Evolutionary conservation across 2,113 vertebrate genomes (phyloP).

Genomic region (Calypte anna): DNA sequence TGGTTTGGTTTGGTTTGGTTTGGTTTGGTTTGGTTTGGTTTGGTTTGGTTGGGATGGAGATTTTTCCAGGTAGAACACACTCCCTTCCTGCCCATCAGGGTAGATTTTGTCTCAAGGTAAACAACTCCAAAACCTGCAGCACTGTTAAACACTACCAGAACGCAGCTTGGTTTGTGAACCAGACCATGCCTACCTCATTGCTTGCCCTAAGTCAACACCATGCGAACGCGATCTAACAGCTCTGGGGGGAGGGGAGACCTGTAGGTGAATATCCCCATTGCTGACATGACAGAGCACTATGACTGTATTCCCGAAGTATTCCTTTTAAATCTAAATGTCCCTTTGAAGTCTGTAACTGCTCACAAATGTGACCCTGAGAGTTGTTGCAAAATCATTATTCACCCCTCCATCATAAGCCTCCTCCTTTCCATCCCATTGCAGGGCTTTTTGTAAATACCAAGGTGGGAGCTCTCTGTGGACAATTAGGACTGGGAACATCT

Average conservation of each 20-base stretch:
- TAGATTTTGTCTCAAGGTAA: constrained; percentile 22
- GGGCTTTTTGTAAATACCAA: background rate
- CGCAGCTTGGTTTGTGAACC: background rate
- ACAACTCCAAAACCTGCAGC: background rate
- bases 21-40: background rate
- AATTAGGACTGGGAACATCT: background rate
- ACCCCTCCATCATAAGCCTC: background rate
- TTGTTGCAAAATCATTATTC: background rate
- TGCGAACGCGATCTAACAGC: background rate
- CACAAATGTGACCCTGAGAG: background rate
- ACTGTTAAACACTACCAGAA: background rate
- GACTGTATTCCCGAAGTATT: background rate
- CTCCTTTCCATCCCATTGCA: background rate
- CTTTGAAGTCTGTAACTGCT: background rate
- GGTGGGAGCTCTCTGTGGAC: background rate
- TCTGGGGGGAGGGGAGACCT: background rate
- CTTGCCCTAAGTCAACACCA: background rate
- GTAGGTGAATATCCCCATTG: background rate
- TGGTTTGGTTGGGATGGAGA: background rate
- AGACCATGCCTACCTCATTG: background rate
- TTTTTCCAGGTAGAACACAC: background rate
- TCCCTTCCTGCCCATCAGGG: constrained; percentile 25
- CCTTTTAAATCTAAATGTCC: background rate
- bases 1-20: background rate
- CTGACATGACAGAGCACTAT: accelerated